Evolutionary conservation across 1,140 invertebrate species (phyloP), one percentile per base, ranked within the genome.

Genomic region (Brachionus asplanchnoidis): DNA sequence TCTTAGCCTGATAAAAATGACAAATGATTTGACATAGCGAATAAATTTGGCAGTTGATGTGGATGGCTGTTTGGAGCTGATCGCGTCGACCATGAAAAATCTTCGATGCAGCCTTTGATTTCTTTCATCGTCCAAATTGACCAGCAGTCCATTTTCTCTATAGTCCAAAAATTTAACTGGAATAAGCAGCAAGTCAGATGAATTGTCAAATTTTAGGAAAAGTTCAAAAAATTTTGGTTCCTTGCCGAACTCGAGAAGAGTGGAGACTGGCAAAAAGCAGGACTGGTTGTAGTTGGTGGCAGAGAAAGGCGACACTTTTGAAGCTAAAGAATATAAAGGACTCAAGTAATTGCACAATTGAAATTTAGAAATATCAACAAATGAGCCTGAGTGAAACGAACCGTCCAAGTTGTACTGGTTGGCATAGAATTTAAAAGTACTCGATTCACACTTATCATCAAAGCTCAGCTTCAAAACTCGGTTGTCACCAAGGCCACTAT

Each of bases 31-130:
- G 4, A 89, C 80, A 86, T 90, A 91, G 82, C 89, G 87, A 66
- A 91, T 86, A 23, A 28, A 70, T 20, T n/a, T 46, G 42, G 60
- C 7, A 20, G 1, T 28, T 6, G 4, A 2, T 20, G 17, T 88
- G 88, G 56, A 84, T 26, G 46, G 11, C 83, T 79, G 65, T 79
- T 86, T 86, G 17, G 91, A 90, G 85, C 89, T 91, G 8, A 91
- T 85, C 66, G 88, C 90, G 83, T 93, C 92, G 50, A 93, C 88
- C 2, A 93, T 85, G 86, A 93, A 93, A 87, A 93, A 93, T 84
- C 93, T 90, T 80, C 91, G 89, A 0, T 92, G 91, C 12, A 93
- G 86, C 79, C 92, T 91, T 92, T 92, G 93, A 53, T 92, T 88
- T 42, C 91, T 90, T 66, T 87, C 87, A 11, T 56, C 50, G 40